Base-by-base conservation (phyloP, 2,113 vertebrate genomes). In the Sciurus niger region DNA sequence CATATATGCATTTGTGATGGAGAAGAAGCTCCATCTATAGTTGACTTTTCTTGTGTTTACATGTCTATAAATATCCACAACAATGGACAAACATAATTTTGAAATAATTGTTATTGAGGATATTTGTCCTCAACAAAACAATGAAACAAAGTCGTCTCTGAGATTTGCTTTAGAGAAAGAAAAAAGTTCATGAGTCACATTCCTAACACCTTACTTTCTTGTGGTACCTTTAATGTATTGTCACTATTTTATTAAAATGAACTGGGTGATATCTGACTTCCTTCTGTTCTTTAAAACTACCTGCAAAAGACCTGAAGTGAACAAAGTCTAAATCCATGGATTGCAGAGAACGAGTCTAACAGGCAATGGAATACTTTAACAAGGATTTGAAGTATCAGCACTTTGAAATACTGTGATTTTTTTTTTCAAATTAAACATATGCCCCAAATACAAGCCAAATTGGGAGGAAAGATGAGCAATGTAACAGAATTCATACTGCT, bases 401-500 rank as follows among this genome's bases (percentile, higher is more conserved):
- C 17, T 80, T 20, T 89, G n/a, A 79, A 73, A 48, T 37, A 17
- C 6, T 83, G 2, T 88, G 34, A 60, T n/a, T 25, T 60, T 25
- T 60, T n/a, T 79, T 93, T 73, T 24, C 43, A 65, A 67, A 48
- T 51, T 1, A 1, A 12, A 6, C 40, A 51, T 13, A 53, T 25
- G 2, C 14, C 25, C 6, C 16, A 22, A 68, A 6, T 40, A 43
- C 6, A 67, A 30, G 14, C 13, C 24, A 48, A 72, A 16, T 2
- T 6, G 4, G 12, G 12, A 14, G 25, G 28, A 79, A 79, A 6
- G 32, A 79, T 90, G 74, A 53, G 20, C 3, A 90, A 79, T 68
- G 74, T 90, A 0, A 90, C 88, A 79, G 74, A 90, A 79, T 90
- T 68, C 88, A 79, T 77, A 78, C 46, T 95, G 0, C 63, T 94